Evolutionary conservation across 1,140 invertebrate species (phyloP), one percentile per base, ranked within the genome.

Genomic region (Saccostrea echinata): DNA sequence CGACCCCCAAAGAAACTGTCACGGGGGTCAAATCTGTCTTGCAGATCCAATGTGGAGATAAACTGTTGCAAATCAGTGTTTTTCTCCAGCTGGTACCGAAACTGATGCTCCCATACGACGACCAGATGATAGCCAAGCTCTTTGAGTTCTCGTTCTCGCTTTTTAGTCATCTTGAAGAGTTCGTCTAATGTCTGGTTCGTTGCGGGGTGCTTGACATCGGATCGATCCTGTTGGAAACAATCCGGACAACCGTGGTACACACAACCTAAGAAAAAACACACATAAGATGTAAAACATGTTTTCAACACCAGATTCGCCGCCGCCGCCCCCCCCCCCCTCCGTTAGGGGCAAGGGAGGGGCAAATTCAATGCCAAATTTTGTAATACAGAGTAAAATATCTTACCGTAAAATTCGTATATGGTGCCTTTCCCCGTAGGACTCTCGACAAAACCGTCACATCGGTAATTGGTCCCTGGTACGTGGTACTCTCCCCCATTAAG

Each of bases 1-100:
- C 88, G 51, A 30, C 88, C 88, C 11, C 88, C 88, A 68, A 87
- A 87, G 57, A 89, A 89, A 52, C 82, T 80, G 13, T 87, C 85
- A n/a, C 88, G 61, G 6, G 83, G 53, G 43, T 89, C 84, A 18
- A 89, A 27, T 84, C 88, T 83, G 9, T 89, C 88, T 53, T 86
- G 27, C 18, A 86, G 18, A 55, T 86, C 85, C 16, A 86, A 33
- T 16, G n/a, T 76, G 24, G 84, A 24, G 12, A 89, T 52, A 89
- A 90, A 86, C 83, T 21, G 52, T 81, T 76, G 86, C 35, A 43
- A 43, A 43, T 43, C 35, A 43, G 35, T 43, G 35, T 43, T 43
- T 43, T 43, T 43, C 35, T 43, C 35, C 35, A 43, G 35, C 35
- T 81, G 68, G 18, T 85, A 64, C 3, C 21, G 27, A 35, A 88